Conservation (phyloP, 92 coral and sea anemone genomes). For the Chrysogorgia sp. region DNA sequence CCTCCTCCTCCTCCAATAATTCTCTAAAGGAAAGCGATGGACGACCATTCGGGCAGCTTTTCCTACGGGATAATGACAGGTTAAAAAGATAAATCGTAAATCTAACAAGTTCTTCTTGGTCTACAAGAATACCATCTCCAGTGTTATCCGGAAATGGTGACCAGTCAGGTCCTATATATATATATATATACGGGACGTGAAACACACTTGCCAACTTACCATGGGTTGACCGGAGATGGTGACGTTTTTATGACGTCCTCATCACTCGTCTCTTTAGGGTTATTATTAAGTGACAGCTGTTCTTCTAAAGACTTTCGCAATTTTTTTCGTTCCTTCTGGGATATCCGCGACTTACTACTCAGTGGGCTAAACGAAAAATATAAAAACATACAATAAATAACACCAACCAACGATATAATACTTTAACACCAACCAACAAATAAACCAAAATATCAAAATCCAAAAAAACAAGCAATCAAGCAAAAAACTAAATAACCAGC, state of each 20-base stretch:
- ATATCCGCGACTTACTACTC: slow-evolving; percentile 21
- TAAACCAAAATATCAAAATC: no score
- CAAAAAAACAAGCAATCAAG: no score
- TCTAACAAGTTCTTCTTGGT: no score
- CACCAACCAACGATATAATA: background rate
- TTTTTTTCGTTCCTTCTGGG: slow-evolving; percentile 41
- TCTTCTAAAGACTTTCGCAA: slow-evolving; percentile 14
- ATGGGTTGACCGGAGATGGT: slow-evolving; percentile 57
- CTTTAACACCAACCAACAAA: no score
- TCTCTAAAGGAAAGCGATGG: slow-evolving; percentile 82
- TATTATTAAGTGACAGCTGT: background rate
- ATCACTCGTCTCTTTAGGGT: background rate
- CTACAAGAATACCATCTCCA: no score
- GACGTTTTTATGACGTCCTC: background rate
- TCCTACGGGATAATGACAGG: slow-evolving; percentile 54
- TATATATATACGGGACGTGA: background rate
- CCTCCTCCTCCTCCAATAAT: slow-evolving; percentile 77
- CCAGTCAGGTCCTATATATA: background rate
- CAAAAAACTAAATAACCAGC: background rate
- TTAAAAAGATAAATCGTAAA: no score
- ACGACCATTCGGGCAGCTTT: slow-evolving; percentile 53
- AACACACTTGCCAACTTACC: slow-evolving; percentile 44
- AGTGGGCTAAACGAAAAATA: background rate
- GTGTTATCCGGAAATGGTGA: no score
- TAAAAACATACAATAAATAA: background rate